Conservation (phyloP, 2,888 invertebrate genomes). For the Mythimna impura region DNA sequence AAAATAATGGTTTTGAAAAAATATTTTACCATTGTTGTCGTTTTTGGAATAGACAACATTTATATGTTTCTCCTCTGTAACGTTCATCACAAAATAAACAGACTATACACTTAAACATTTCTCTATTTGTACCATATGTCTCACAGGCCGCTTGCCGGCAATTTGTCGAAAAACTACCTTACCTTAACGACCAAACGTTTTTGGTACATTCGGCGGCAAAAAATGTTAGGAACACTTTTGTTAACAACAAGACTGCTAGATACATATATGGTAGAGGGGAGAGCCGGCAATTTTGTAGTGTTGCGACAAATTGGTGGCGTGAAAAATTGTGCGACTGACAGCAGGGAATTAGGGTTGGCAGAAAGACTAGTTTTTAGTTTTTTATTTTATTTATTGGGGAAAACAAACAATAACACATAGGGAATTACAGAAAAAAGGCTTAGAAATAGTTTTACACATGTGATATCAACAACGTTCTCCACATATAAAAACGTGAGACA, state of each 20-base stretch:
- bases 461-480: too few species aligned
- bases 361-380: constrained; percentile 16
- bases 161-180: constrained; percentile 56
- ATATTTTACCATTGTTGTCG: background rate
- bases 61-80: background rate
- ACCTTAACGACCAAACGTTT: constrained; percentile 60
- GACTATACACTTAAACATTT: constrained; percentile 1
- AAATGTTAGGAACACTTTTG: constrained; percentile 59
- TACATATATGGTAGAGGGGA: constrained; percentile 38
- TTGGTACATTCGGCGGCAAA: constrained; percentile 49
- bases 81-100: constrained; percentile 5
- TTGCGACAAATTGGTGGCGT: constrained; percentile 70
- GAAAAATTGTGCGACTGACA: constrained; percentile 65
- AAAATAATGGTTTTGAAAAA: background rate
- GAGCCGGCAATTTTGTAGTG: constrained; percentile 67
- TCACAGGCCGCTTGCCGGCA: constrained; percentile 32
- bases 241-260: constrained; percentile 54
- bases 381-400: too few species aligned
- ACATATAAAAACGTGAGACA: too few species aligned
- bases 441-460: too few species aligned
- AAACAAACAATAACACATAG: too few species aligned
- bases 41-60: background rate
- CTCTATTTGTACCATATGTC: constrained; percentile 5
- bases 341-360: constrained; percentile 42
- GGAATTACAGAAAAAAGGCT: too few species aligned